phyloP scores from a whole-genome alignment of 1,140 invertebrate species.

The Drosophila nikananu region DNA sequence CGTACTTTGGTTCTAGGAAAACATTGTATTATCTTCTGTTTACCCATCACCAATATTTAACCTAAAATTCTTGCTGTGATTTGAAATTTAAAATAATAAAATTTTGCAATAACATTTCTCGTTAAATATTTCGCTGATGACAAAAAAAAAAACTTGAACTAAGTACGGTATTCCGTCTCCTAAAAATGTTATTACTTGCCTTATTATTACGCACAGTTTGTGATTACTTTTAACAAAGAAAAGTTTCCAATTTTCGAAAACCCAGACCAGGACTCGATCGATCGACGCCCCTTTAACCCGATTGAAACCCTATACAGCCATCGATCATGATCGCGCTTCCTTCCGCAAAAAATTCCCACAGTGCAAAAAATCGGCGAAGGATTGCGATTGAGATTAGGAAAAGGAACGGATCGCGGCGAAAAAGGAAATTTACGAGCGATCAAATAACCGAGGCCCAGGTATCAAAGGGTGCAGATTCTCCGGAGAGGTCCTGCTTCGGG shows the following conservation, averaged over 20 bases:
- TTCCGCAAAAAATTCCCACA: conserved; percentile 82
- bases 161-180: neutral
- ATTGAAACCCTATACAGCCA: conserved; percentile 75
- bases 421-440: conserved; percentile 76
- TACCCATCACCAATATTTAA: neutral
- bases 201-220: conserved; percentile 7
- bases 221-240: conserved; percentile 29
- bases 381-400: conserved; percentile 62
- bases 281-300: conserved; percentile 53
- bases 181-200: neutral
- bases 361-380: conserved; percentile 71
- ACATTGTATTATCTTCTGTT: neutral
- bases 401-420: conserved; percentile 26
- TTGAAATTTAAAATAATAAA: neutral
- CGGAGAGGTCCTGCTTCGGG: conserved; percentile 64
- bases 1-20: neutral
- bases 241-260: conserved; percentile 33
- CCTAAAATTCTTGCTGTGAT: neutral
- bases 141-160: neutral
- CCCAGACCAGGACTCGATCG: conserved; percentile 5
- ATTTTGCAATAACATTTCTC: neutral
- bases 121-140: neutral
- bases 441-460: conserved; percentile 74
- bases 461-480: conserved; percentile 79
- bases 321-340: conserved; percentile 70